Conservation (phyloP, 2,888 invertebrate genomes). For the Frankliniella fusca region DNA sequence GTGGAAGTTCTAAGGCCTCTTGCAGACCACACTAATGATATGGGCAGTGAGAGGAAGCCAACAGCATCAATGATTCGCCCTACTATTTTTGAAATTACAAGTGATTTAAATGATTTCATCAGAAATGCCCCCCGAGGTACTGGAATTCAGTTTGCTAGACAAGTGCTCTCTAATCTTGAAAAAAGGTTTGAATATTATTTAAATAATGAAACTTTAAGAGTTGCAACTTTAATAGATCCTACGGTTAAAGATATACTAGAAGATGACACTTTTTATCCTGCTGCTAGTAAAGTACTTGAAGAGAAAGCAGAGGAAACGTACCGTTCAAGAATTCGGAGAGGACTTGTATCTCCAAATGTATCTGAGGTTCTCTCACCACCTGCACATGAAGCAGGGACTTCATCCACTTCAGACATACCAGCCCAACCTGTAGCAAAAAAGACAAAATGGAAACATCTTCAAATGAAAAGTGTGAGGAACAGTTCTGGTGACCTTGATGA, state of each 20-base stretch:
- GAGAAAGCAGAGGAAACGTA: not conserved
- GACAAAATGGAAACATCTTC: not conserved
- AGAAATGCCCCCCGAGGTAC: not conserved
- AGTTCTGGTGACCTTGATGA: not conserved
- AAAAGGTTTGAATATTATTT: not conserved
- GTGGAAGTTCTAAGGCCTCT: not conserved
- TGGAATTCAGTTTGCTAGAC: not conserved
- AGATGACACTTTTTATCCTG: not conserved
- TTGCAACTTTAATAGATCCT: not conserved
- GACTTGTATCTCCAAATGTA: not conserved
- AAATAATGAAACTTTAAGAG: not conserved
- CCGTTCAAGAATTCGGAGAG: not conserved
- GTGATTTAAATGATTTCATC: not conserved
- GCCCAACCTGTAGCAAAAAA: not conserved
- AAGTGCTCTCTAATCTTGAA: not conserved
- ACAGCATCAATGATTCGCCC: not conserved
- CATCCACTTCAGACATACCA: too few species aligned
- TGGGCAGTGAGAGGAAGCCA: not conserved
- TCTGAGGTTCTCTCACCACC: not conserved
- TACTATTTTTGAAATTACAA: not conserved
- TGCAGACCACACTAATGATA: not conserved
- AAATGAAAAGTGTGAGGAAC: not conserved
- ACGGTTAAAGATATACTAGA: not conserved
- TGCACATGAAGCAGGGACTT: not conserved
- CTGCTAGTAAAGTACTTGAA: not conserved